Conservation (phyloP, 1,140 invertebrate genomes). For the Carcinoscorpius rotundicauda region DNA sequence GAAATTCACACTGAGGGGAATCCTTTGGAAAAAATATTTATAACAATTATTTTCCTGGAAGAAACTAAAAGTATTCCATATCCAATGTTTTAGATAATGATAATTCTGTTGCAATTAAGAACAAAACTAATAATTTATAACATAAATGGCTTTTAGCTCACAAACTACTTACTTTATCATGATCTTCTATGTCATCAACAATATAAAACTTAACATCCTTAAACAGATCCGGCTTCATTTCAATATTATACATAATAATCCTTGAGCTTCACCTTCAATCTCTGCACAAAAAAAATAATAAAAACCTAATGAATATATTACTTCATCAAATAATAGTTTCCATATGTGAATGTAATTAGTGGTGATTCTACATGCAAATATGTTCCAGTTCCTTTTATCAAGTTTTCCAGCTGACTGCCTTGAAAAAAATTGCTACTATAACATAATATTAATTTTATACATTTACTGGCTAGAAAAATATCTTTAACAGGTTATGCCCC, state of each 20-base stretch:
- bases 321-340: no score
- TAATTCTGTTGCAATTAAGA: background rate
- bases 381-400: no score
- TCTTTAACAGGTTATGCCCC: no score
- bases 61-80: background rate
- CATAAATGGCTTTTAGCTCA: background rate
- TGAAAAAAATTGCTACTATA: no score
- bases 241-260: background rate
- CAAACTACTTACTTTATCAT: slow-evolving; percentile 28
- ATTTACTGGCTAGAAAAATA: no score
- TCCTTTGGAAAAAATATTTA: background rate
- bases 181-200: slow-evolving; percentile 30
- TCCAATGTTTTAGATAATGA: background rate
- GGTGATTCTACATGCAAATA: no score
- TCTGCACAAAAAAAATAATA: no score
- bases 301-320: no score
- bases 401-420: no score
- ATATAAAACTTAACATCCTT: slow-evolving; percentile 35
- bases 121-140: background rate
- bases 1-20: background rate
- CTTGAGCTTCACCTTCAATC: no score
- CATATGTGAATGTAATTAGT: no score
- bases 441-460: no score
- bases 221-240: slow-evolving; percentile 27
- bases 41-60: background rate